Conservation (phyloP, 92 coral and sea anemone species). For the Phymanthus crucifer region DNA sequence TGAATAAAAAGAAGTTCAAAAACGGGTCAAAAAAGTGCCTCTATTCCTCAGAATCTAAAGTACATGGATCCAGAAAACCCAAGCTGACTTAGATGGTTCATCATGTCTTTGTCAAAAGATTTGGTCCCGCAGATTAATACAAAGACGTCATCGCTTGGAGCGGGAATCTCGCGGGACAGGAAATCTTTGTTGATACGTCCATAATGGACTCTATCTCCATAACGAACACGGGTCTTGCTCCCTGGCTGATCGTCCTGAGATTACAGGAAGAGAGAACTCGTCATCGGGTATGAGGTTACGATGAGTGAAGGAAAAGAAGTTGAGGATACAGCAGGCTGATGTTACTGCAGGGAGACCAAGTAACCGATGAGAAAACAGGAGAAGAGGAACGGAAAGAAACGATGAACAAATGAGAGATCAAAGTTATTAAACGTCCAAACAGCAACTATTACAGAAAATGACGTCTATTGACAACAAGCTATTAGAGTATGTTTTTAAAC, state of each 20-base stretch:
- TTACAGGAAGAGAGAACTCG: not conserved
- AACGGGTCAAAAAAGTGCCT: too few relatives aligned
- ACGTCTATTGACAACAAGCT: too few relatives aligned
- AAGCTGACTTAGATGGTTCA: slow-evolving; percentile 51
- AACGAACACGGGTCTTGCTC: slow-evolving; percentile 46
- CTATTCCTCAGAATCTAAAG: slow-evolving; percentile 52
- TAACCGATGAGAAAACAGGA: too few relatives aligned
- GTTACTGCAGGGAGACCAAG: too few relatives aligned
- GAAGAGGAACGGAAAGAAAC: too few relatives aligned
- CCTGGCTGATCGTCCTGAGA: not conserved
- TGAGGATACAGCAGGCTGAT: not conserved
- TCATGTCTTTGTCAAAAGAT: slow-evolving; percentile 92
- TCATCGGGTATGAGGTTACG: not conserved
- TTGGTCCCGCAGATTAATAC: slow-evolving; percentile 86
- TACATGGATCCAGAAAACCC: slow-evolving; percentile 63
- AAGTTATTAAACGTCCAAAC: too few relatives aligned
- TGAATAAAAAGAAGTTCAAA: too few relatives aligned
- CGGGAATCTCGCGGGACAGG: slow-evolving; percentile 59
- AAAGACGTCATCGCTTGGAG: slow-evolving; percentile 43
- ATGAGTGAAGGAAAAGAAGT: not conserved
- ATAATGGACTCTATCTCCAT: slow-evolving; percentile 65
- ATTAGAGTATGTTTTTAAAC: too few relatives aligned
- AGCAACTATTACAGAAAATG: too few relatives aligned
- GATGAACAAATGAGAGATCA: too few relatives aligned
- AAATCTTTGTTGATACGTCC: slow-evolving; percentile 67